Evolutionary conservation across 2,888 invertebrate genomes (phyloP).

Genomic region (Monoplex corrugatus): DNA sequence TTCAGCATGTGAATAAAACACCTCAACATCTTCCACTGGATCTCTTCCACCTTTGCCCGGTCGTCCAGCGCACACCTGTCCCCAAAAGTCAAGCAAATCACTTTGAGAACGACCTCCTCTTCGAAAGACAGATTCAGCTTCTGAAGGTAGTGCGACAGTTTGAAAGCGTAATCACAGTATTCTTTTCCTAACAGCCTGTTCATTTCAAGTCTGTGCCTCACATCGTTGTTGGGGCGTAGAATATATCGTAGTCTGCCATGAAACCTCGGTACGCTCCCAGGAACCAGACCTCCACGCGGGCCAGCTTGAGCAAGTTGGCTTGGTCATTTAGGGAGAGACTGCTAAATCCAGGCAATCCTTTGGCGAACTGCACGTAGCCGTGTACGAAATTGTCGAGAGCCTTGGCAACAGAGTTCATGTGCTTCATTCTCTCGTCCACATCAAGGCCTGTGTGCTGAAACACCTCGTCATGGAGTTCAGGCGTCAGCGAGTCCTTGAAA

Average conservation of each 20-base stretch:
- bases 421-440: constrained; percentile 35
- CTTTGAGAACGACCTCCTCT: constrained; percentile 43
- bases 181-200: constrained; percentile 32
- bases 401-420: constrained; percentile 44
- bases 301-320: constrained; percentile 45
- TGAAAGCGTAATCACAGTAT: constrained; percentile 28
- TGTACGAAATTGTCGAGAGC: constrained; percentile 41
- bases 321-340: constrained; percentile 45
- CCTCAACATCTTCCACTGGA: constrained; percentile 45
- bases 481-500: constrained; percentile 14
- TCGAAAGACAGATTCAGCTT: constrained; percentile 30
- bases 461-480: constrained; percentile 45
- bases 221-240: constrained; percentile 38
- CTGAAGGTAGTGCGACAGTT: constrained; percentile 12
- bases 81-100: constrained; percentile 40
- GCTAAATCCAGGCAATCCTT: constrained; percentile 46
- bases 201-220: background rate
- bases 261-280: constrained; percentile 49
- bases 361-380: constrained; percentile 45
- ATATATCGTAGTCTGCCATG: constrained; percentile 21
- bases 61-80: constrained; percentile 39
- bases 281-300: constrained; percentile 54
- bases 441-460: constrained; percentile 43
- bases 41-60: constrained; percentile 34
- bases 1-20: constrained; percentile 34